A percentile compares a stretch with the other conserved stretches of the same genome.
phyloP scores from a whole-genome alignment of 2,797 vertebrate genomes.

The Chaetodon trifasciatus region DNA sequence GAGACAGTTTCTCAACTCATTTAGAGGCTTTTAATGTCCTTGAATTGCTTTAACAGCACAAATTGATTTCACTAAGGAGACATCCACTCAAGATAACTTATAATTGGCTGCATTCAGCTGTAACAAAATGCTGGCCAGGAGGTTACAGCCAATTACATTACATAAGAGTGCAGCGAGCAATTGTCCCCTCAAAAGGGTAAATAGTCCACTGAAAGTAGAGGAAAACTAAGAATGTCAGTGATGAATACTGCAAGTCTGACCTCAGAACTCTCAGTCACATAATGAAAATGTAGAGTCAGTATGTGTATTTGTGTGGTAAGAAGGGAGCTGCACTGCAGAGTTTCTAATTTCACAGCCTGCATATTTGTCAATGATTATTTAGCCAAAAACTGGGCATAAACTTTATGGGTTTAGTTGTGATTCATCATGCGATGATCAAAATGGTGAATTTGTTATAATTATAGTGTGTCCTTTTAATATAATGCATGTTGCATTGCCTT shows the following conservation, averaged over 20 bases:
- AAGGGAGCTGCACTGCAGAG: neutral
- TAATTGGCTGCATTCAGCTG: slow-evolving; percentile 76
- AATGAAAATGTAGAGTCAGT: slow-evolving; percentile 17
- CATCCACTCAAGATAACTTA: slow-evolving; percentile 68
- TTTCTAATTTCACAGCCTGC: neutral
- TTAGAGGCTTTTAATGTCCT: slow-evolving; percentile 59
- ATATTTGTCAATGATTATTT: neutral
- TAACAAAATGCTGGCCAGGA: slow-evolving; percentile 61
- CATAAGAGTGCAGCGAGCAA: slow-evolving; percentile 51
- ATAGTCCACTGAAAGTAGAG: slow-evolving; percentile 41
- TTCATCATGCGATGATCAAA: neutral
- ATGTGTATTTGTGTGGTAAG: neutral
- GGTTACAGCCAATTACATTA: slow-evolving; percentile 77
- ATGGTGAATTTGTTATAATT: neutral
- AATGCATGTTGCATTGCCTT: neutral
- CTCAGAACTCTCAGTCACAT: slow-evolving; percentile 1
- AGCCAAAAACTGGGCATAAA: neutral
- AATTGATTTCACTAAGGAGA: slow-evolving; percentile 57
- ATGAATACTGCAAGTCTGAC: slow-evolving; percentile 36
- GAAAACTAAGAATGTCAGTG: slow-evolving; percentile 34
- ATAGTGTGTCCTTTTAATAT: neutral
- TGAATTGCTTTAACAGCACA: slow-evolving; percentile 58
- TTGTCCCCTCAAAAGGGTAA: slow-evolving; percentile 43
- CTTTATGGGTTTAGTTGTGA: neutral
- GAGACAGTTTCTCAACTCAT: slow-evolving; percentile 40